Conservation (phyloP, 2,888 invertebrate species). For the Hypselothyrea guttata region DNA sequence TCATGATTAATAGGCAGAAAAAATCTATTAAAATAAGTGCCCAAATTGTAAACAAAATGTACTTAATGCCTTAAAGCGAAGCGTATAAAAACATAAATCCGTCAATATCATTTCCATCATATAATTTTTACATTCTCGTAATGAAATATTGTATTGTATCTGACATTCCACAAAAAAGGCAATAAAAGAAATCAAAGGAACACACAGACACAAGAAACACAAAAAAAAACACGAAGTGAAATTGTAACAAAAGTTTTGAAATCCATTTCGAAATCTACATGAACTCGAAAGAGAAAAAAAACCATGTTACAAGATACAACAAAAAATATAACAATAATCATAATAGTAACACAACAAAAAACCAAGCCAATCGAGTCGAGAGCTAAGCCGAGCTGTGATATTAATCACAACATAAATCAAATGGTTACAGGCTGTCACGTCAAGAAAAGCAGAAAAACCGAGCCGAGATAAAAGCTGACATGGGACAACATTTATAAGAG, state of each 20-base stretch:
- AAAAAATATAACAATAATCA: conserved; percentile 28
- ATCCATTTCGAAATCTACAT: conserved; percentile 65
- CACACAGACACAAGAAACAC: background rate
- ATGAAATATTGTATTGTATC: conserved; percentile 4
- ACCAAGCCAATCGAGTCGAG: conserved; percentile 7
- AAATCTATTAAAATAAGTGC: conserved; percentile 3
- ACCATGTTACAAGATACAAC: conserved; percentile 7
- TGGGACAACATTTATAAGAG: background rate
- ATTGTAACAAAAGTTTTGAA: conserved; percentile 68
- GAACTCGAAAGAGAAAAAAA: conserved; percentile 20
- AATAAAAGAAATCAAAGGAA: background rate
- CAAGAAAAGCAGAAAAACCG: conserved; percentile 43
- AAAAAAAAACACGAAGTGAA: conserved; percentile 58
- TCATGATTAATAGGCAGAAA: conserved; percentile 1
- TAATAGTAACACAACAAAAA: conserved; percentile 17
- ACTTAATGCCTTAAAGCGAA: conserved; percentile 21
- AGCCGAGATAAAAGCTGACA: conserved; percentile 8
- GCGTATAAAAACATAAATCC: conserved; percentile 35
- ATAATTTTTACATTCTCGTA: conserved; percentile 2
- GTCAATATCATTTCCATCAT: conserved; percentile 28
- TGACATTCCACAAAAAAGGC: conserved; percentile 8
- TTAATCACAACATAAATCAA: conserved; percentile 68
- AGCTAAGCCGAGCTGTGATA: conserved; percentile 41
- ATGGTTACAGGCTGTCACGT: conserved; percentile 52
- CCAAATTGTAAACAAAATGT: conserved; percentile 1